These are phyloP conservation scores for Drosophila seclusa DNA, from an alignment of 2,888 invertebrate species.

Conservation along the genomic window DNA sequence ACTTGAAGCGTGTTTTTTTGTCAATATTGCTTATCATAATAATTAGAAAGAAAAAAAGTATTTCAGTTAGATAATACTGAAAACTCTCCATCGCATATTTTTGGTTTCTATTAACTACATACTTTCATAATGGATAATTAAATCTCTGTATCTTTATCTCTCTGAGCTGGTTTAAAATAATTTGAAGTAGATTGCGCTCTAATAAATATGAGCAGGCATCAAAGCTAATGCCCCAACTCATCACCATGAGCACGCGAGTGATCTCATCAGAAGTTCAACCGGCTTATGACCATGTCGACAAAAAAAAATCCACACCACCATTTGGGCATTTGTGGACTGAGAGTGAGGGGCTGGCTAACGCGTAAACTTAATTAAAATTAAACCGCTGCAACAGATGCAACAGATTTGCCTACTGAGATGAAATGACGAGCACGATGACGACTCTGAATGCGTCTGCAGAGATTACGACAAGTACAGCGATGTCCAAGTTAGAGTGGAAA, in stretches of 20 bases:
- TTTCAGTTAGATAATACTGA: neutral
- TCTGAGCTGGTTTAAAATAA: conserved; percentile 48
- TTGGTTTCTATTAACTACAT: neutral
- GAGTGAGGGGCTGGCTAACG: conserved; percentile 46
- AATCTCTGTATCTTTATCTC: conserved; percentile 16
- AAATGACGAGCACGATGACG: conserved; percentile 56
- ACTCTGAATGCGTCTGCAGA: conserved; percentile 34
- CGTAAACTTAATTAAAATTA: conserved; percentile 83
- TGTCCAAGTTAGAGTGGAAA: conserved; percentile 37
- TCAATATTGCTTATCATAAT: neutral
- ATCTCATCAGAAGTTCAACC: conserved; percentile 37
- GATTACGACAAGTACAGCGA: conserved; percentile 51
- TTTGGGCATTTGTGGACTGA: conserved; percentile 9
- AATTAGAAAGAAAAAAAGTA: neutral
- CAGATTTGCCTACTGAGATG: conserved; percentile 72
- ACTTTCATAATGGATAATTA: neutral
- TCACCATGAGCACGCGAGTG: conserved; percentile 81
- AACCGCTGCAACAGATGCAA: conserved; percentile 70
- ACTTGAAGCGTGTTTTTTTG: neutral
- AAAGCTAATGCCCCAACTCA: conserved; percentile 83
- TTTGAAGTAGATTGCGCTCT: conserved; percentile 79
- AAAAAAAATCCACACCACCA: conserved; percentile 15
- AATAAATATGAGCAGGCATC: conserved; percentile 82
- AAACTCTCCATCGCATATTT: neutral
- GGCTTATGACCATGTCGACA: conserved; percentile 27